Evolutionary conservation across 2,888 invertebrate genomes (phyloP), one percentile per base, ranked within the genome.

Genomic region (Drosophila greeni): DNA sequence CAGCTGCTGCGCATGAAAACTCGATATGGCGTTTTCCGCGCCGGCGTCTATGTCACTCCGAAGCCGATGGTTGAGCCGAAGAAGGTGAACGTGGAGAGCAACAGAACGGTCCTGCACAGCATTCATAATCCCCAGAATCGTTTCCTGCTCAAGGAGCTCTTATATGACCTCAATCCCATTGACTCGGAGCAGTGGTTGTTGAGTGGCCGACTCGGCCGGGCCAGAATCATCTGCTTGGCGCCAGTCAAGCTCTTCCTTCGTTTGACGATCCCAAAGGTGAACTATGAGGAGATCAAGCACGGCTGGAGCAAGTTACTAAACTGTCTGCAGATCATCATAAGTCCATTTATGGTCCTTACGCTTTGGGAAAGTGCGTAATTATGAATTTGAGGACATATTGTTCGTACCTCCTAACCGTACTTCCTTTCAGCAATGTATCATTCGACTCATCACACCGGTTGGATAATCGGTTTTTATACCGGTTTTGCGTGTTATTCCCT

Each of bases 231-330:
- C 1, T 0, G 76, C 4, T 70, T 57, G 14, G 36, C 60, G 0
- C 86, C 86, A 0, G 43, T 86, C 11, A 16, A 52, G 3, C 54
- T 83, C 2, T 0, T 72, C 0, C 34, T 79, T 11, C 57, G 42
- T 0, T 0, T 78, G 0, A 20, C 79, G 5, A 75, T 87, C 37
- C 87, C 87, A 0, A 59, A 66, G 7, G 84, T 86, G 14, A 70
- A 86, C 42, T 85, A 77, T 36, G 78, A 75, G 26, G 12, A n/a
- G 24, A 59, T 73, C 9, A 79, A 82, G 37, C 86, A 86, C 39
- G 86, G 87, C 9, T 87, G 87, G 87, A 77, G 83, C 40, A 87
- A 87, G 61, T 29, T 87, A 36, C 73, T 86, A 40, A 86, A 86
- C 49, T 84, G 80, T 20, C n/a, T 72, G 0, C 85, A 87, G 58